Evolutionary conservation across 2,113 vertebrate species (phyloP), one percentile per base, ranked within the genome.

Genomic region (Cygnus atratus): DNA sequence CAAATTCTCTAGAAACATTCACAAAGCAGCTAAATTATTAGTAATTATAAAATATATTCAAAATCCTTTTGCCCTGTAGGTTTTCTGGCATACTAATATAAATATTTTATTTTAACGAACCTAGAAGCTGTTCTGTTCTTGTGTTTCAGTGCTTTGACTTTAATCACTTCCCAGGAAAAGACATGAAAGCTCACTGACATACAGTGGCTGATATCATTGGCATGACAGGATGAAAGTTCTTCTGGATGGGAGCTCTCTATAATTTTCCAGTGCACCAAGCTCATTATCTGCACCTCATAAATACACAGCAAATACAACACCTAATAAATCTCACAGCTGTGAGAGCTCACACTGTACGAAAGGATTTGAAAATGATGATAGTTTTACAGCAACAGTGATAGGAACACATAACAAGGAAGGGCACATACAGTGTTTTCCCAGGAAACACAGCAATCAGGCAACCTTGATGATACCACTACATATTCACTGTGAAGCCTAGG

Each of bases 211-310:
- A 25, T 84, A 63, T n/a, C 59, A 26, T 8, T 91, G 70, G 25
- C 73, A 94, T 22, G 43, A 68, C 18, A 65, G 57, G 80, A 81
- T 87, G 54, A 87, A 91, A 95, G 52, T 41, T 87, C 43, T 80
- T 80, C 54, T 63, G 61, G 26, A 52, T 37, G 8, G 15, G 54
- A 93, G 15, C 8, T 71, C 55, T 63, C 41, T 80, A 46, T 84
- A 93, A 52, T 91, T 84, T 75, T 91, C 43, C 48, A 88, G 68
- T 39, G 61, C 57, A 78, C 61, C 41, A 74, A 52, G 73, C 35
- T 93, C 66, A 48, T 95, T 93, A 90, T 91, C 89, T 92, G 54
- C 58, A 89, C 54, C 87, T 92, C 77, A 58, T 91, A 93, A 93
- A 92, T 55, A 88, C 80, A 79, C 3, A 79, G 48, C 28, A 9